Evolutionary conservation across 2,113 vertebrate genomes (phyloP).

Genomic region (Etia nguti): DNA sequence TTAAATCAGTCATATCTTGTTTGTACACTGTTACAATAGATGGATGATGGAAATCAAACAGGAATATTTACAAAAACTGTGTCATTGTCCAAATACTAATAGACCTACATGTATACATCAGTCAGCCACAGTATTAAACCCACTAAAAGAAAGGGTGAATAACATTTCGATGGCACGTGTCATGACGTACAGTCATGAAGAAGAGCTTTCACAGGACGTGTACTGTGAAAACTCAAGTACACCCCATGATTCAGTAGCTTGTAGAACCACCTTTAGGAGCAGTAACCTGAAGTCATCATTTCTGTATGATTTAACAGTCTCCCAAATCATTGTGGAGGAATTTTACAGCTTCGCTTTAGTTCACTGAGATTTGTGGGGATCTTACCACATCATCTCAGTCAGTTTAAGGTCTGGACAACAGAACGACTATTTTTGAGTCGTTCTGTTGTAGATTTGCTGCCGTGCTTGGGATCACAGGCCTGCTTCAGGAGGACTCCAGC

Average conservation of each 20-base stretch:
- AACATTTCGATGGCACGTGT: background rate
- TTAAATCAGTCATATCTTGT: background rate
- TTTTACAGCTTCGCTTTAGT: background rate
- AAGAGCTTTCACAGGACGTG: background rate
- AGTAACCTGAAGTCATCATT: background rate
- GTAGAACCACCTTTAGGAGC: background rate
- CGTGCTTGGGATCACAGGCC: fast-evolving
- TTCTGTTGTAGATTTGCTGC: too few relatives aligned
- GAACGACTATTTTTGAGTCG: background rate
- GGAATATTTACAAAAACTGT: background rate
- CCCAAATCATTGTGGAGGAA: background rate
- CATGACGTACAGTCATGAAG: background rate
- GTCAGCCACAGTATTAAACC: background rate
- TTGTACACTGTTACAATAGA: background rate
- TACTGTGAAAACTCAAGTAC: background rate
- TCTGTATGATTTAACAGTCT: fast-evolving
- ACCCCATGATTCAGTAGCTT: background rate
- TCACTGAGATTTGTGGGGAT: background rate
- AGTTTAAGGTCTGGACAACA: background rate
- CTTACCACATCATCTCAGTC: background rate
- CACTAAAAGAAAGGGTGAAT: background rate
- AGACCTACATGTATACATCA: background rate
- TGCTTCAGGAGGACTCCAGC: background rate
- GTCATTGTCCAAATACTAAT: background rate
- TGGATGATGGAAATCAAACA: background rate